Base-by-base conservation (phyloP, 37 sponge, comb jelly and placozoan genomes). In the Amphimedon queenslandica region DNA sequence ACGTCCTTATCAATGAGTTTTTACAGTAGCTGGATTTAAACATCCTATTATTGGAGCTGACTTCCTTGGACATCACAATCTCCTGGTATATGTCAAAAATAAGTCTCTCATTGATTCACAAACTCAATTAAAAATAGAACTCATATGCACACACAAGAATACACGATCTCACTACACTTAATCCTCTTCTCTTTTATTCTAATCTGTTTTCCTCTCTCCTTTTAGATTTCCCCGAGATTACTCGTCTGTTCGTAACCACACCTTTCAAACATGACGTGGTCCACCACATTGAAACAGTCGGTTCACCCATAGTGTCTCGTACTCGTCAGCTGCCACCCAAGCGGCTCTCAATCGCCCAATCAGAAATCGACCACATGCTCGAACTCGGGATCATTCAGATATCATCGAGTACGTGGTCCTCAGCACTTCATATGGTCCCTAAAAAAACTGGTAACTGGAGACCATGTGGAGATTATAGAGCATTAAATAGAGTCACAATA, bases 361-460 rank as follows among this genome's bases (percentile, higher is more conserved):
- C 29, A 2, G 58, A 72, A 2, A 33, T 2, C 60, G 58, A 72
- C 24, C 28, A 38, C 58, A 31, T 30, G 53, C 41, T 57, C 23
- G 38, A 79, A 64, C 63, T 70, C 28, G 75, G 82, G 3, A 40
- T 81, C 60, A 69, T 82, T 37, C 76, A 32, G 10, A 67, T 69
- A 1, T 85, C 85, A 2, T 72, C 73, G 21, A 76, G 84, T 34
- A 20, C 21, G 5, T 84, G 84, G 78, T 53, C 77, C 23, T 84
- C 78, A 61, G 78, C 73, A 31, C 67, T 84, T 20, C 84, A 84
- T 27, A 63, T 77, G 78, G 77, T 70, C 21, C 73, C 80, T 21
- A 84, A 77, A 73, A 74, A 82, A 23, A 24, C 80, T 1, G 87
- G 87, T 8, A 71, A 73, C 57, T 79, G 87, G 87, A 70, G 80